Evolutionary conservation across 1,140 invertebrate genomes (phyloP).

Genomic region (Drosophila mayri): DNA sequence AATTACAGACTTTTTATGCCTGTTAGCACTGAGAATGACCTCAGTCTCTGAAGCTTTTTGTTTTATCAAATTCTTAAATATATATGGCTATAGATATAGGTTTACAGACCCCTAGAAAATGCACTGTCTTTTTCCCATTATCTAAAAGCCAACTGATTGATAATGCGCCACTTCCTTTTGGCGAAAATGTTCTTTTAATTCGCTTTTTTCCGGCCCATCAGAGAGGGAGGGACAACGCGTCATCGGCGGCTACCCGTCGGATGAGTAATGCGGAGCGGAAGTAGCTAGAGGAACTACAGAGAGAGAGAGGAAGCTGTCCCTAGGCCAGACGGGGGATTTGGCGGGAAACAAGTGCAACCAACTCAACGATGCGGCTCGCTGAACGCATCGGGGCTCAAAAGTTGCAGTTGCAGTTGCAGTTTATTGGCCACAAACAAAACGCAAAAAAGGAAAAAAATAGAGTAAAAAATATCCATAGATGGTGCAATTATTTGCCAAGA

Average conservation of each 20-base stretch:
- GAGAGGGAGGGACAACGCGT: slow-evolving; percentile 44
- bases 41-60: slow-evolving; percentile 1
- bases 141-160: slow-evolving; percentile 53
- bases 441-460: slow-evolving; percentile 25
- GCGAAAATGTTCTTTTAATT: slow-evolving; percentile 49
- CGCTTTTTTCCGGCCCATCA: slow-evolving; percentile 21
- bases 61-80: slow-evolving; percentile 10
- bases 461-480: slow-evolving; percentile 32
- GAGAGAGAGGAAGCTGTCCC: slow-evolving; percentile 37
- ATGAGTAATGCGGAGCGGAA: slow-evolving; percentile 70
- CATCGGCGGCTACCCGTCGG: slow-evolving; percentile 43
- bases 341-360: slow-evolving; percentile 53
- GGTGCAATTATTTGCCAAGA: slow-evolving; percentile 74
- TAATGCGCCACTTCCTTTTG: slow-evolving; percentile 70
- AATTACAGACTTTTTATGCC: not conserved
- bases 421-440: slow-evolving; percentile 75
- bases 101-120: slow-evolving; percentile 19
- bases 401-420: slow-evolving; percentile 65
- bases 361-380: slow-evolving; percentile 61
- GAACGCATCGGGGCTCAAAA: slow-evolving; percentile 47
- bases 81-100: slow-evolving; percentile 10
- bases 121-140: slow-evolving; percentile 31
- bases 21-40: slow-evolving; percentile 1
- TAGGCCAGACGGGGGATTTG: not conserved
- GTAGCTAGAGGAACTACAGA: slow-evolving; percentile 41